Percentiles rank a stretch among this genome's conserved stretches.
These are phyloP conservation scores for Thunnus albacares DNA, from an alignment of 2,797 vertebrate species.

Conservation along the genomic window DNA sequence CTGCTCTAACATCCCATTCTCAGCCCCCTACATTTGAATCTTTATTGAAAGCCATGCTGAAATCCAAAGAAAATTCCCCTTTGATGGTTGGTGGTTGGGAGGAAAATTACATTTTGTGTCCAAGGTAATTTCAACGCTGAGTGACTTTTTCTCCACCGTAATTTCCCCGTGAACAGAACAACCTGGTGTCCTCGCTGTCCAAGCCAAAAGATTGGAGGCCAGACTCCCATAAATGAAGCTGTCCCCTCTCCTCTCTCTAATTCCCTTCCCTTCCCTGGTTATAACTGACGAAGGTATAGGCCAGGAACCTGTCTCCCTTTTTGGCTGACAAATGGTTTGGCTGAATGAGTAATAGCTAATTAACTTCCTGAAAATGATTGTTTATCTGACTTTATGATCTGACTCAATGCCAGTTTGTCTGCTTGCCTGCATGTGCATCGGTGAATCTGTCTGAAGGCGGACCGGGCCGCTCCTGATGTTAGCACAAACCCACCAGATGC, in stretches of 20 bases:
- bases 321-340: conserved; percentile 67
- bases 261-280: conserved; percentile 54
- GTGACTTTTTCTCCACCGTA: conserved; percentile 37
- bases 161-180: conserved; percentile 53
- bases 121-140: conserved; percentile 61
- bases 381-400: conserved; percentile 80
- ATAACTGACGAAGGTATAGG: conserved; percentile 40
- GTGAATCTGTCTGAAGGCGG: conserved; percentile 48
- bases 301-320: conserved; percentile 54
- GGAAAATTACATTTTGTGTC: conserved; percentile 58
- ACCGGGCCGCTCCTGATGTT: conserved; percentile 46
- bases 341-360: conserved; percentile 74
- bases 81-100: conserved; percentile 20
- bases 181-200: conserved; percentile 28
- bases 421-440: conserved; percentile 22
- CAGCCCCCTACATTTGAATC: conserved; percentile 56
- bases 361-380: conserved; percentile 75
- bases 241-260: conserved; percentile 29
- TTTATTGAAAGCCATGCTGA: conserved; percentile 55
- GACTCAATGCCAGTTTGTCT: conserved; percentile 65
- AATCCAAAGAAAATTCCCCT: conserved; percentile 57
- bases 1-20: conserved; percentile 45
- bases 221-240: conserved; percentile 56
- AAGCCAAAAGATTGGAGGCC: conserved; percentile 46
- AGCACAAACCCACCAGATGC: conserved; percentile 69